Conservation (phyloP, 2,888 invertebrate genomes). For the Eumerus sabulonum region DNA sequence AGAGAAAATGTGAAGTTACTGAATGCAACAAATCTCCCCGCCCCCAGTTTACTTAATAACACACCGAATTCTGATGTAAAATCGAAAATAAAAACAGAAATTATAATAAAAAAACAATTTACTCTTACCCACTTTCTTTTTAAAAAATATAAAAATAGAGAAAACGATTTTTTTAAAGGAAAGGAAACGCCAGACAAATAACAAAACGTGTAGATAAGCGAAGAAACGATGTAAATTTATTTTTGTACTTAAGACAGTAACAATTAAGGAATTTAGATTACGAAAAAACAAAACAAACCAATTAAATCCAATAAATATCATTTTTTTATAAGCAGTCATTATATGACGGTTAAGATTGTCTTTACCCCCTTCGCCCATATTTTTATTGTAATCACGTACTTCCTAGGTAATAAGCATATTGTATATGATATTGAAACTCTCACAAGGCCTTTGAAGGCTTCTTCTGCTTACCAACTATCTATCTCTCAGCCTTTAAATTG, state of each 20-base stretch:
- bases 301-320: conserved; percentile 18
- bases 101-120: neutral
- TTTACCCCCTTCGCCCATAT: conserved; percentile 3
- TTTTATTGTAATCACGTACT: conserved; percentile 7
- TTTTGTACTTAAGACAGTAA: conserved; percentile 56
- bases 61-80: conserved; percentile 42
- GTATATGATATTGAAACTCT: neutral
- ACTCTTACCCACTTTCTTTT: neutral
- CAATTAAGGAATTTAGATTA: conserved; percentile 3
- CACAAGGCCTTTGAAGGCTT: neutral
- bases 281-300: neutral
- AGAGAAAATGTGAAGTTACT: neutral
- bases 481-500: no score
- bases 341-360: no score
- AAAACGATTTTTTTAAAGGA: conserved; percentile 37
- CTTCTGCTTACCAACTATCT: no score
- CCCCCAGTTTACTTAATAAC: conserved; percentile 29
- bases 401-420: conserved; percentile 1
- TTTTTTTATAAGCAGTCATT: conserved; percentile 43
- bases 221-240: conserved; percentile 51
- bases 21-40: conserved; percentile 9
- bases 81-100: conserved; percentile 4
- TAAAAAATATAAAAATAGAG: conserved; percentile 7
- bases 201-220: conserved; percentile 44
- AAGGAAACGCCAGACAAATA: conserved; percentile 46